phyloP scores from a whole-genome alignment of 2,797 vertebrate genomes.

The Darevskia nairensis region DNA sequence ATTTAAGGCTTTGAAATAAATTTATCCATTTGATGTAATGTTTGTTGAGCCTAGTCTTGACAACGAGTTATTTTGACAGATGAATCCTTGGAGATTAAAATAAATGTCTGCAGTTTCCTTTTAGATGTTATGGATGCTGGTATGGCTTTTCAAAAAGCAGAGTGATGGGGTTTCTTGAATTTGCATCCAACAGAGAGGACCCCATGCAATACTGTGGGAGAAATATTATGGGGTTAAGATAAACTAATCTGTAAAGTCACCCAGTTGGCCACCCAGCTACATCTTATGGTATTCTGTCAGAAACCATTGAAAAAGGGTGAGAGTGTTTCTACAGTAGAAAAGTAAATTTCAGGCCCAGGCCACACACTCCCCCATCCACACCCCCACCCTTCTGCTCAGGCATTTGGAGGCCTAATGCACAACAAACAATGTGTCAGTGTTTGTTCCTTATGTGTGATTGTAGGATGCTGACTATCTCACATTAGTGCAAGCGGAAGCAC shows the following conservation, averaged over 20 bases:
- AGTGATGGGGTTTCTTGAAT: background rate
- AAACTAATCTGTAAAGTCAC: background rate
- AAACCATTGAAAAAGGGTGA: no score
- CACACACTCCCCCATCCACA: no score
- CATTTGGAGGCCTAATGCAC: background rate
- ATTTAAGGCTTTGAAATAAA: conserved; percentile 1
- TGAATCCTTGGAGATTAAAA: conserved; percentile 13
- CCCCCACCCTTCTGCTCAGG: no score
- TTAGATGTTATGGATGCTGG: background rate
- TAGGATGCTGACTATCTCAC: background rate
- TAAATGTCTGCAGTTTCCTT: conserved; percentile 7
- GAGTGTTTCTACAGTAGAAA: no score
- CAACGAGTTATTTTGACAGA: conserved; percentile 24
- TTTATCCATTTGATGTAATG: background rate
- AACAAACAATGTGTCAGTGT: background rate
- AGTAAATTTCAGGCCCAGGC: no score
- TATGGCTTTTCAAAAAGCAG: background rate
- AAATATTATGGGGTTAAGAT: background rate
- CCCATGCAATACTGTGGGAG: background rate
- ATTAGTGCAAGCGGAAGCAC: background rate
- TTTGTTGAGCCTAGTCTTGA: background rate
- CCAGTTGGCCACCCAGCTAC: no score
- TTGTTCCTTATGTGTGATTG: background rate
- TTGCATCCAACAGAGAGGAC: background rate
- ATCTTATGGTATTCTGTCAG: no score